These are phyloP conservation scores for Polydesmus complanatus DNA, from an alignment of 2,888 invertebrate genomes.

Conservation along the genomic window DNA sequence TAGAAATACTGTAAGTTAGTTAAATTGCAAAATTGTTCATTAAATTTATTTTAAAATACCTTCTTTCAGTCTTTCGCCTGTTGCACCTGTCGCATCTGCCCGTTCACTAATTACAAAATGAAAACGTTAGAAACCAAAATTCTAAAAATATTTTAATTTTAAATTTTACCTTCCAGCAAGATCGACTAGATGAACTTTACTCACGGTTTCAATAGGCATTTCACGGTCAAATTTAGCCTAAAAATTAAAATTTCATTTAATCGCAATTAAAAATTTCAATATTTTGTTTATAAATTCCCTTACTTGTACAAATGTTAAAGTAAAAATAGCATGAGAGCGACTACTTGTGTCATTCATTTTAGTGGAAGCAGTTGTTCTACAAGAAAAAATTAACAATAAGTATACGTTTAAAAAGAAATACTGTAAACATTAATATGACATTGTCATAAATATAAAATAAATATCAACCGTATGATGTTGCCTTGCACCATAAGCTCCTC, in stretches of 20 bases:
- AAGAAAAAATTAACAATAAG: too few species aligned
- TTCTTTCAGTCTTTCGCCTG: slow-evolving; percentile 75
- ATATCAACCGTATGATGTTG: slow-evolving; percentile 18
- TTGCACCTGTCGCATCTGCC: slow-evolving; percentile 77
- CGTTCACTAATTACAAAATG: slow-evolving; percentile 57
- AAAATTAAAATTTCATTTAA: not conserved
- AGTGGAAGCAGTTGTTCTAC: slow-evolving; percentile 73
- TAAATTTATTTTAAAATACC: too few species aligned
- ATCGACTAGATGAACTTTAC: slow-evolving; percentile 78
- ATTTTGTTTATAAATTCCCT: not conserved
- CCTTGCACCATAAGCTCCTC: slow-evolving; percentile 41
- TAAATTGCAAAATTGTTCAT: too few species aligned
- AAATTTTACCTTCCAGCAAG: slow-evolving; percentile 59
- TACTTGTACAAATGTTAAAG: slow-evolving; percentile 77
- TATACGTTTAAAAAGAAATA: slow-evolving; percentile 43
- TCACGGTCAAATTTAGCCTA: slow-evolving; percentile 44
- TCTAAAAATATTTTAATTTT: slow-evolving; percentile 3
- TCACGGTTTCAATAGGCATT: slow-evolving; percentile 77
- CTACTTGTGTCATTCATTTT: slow-evolving; percentile 88
- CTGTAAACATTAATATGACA: not conserved
- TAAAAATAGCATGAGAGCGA: slow-evolving; percentile 81
- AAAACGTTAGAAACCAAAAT: not conserved
- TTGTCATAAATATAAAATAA: not conserved
- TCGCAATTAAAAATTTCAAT: not conserved
- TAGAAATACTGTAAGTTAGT: too few species aligned